Percentiles rank a stretch among this genome's conserved stretches.
Conservation (phyloP, 2,797 vertebrate species). For the Botia almorhae region DNA sequence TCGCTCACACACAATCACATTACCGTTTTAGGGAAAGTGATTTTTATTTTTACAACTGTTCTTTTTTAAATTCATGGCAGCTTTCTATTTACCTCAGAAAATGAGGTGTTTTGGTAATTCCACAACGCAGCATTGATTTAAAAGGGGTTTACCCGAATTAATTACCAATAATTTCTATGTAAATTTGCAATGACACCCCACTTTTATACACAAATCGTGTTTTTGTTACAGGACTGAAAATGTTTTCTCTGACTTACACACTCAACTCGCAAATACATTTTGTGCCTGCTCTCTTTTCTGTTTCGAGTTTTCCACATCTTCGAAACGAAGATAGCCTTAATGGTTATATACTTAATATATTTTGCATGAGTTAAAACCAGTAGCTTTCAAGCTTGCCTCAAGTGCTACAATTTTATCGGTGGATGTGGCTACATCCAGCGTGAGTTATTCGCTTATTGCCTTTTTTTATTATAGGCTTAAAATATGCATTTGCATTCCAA, state of each 20-base stretch:
- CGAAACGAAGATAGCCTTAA: slow-evolving; percentile 61
- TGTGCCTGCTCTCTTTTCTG: slow-evolving; percentile 58
- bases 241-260: not conserved
- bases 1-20: not conserved
- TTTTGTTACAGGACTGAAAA: not conserved
- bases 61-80: not conserved
- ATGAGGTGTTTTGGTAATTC: not conserved
- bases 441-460: slow-evolving; percentile 24
- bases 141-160: not conserved
- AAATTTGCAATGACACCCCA: not conserved
- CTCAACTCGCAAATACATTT: slow-evolving; percentile 33
- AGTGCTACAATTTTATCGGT: slow-evolving; percentile 48
- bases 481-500: slow-evolving; percentile 52
- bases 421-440: slow-evolving; percentile 40
- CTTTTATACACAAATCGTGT: slow-evolving; percentile 30
- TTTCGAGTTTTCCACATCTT: slow-evolving; percentile 59
- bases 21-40: slow-evolving; percentile 6
- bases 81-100: slow-evolving; percentile 1
- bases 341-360: slow-evolving; percentile 57
- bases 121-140: not conserved
- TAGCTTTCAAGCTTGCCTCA: slow-evolving; percentile 62
- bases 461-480: slow-evolving; percentile 59
- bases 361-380: slow-evolving; percentile 65
- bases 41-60: not conserved
- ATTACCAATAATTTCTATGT: not conserved